Evolutionary conservation across 2,113 vertebrate genomes (phyloP), one percentile per base, ranked within the genome.

Genomic region (Stigmatopora argus): DNA sequence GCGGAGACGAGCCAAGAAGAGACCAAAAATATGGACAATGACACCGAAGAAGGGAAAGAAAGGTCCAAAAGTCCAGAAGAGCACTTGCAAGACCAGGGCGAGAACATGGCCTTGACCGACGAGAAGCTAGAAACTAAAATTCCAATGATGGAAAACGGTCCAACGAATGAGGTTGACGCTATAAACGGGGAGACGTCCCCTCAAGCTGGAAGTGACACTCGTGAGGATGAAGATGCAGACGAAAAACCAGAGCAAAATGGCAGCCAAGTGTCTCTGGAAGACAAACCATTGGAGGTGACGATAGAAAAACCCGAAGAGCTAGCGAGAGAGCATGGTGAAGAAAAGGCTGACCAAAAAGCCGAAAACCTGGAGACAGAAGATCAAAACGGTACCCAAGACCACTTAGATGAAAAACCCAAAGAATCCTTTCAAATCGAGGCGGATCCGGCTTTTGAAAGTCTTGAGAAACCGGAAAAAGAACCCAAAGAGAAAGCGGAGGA

Each of bases 181-280:
- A 85, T 85, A 82, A 86, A 81, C 48, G 74, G 76, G 44, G 83
- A 86, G 38, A 69, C 65, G 26, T 75, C 61, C 13, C 4, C 31
- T 0, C 49, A 0, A 69, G 58, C 18, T 7, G 67, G 76, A 45
- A 56, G 12, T 18, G 49, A 69, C 21, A 5, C 26, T 47, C 18
- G 15, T 0, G 10, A 67, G 3, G 69, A 62, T 1, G 1, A 69
- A 21, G 19, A 38, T 3, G 59, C 67, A 0, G 11, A 9, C 10
- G 56, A 66, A 10, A 60, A 15, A 35, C 19, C 23, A 7, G 70
- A 66, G 17, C 18, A 51, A 0, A 31, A 0, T 12, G 59, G 19
- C 13, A 12, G 13, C 0, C 72, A 82, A 1, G 60, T 60, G 45
- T 23, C 44, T 0, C n/a, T 7, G 4, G 72, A 61, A 10, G 44